A percentile compares a stretch with the other conserved stretches of the same genome.
These are phyloP conservation scores for Notospermus geniculatus DNA, from an alignment of 1,140 invertebrate genomes.

Conservation along the genomic window DNA sequence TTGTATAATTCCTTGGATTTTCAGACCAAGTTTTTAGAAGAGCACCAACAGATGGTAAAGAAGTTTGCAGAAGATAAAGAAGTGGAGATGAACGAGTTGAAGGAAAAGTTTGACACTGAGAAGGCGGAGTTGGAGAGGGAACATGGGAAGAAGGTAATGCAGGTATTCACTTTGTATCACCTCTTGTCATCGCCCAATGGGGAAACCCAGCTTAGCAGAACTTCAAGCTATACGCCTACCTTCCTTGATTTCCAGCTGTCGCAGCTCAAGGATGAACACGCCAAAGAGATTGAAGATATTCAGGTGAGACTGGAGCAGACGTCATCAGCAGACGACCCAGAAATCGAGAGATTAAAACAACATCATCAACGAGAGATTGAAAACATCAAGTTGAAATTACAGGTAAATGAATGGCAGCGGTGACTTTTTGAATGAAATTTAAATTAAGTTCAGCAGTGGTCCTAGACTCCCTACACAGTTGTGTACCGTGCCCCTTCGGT, in stretches of 20 bases:
- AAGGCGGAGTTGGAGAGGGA: conserved; percentile 5
- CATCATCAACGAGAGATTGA: not conserved
- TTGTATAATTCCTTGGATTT: too few relatives aligned
- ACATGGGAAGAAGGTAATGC: not conserved
- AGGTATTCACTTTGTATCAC: not conserved
- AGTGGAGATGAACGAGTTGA: not conserved
- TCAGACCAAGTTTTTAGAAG: conserved; percentile 29
- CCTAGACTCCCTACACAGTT: too few relatives aligned
- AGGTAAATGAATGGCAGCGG: not conserved
- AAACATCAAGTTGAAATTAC: not conserved
- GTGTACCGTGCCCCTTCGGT: too few relatives aligned
- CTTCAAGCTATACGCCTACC: too few relatives aligned
- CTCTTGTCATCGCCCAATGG: too few relatives aligned
- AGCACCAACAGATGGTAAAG: conserved; percentile 34
- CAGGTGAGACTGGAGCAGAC: not conserved
- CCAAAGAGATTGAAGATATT: not conserved
- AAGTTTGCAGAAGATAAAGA: conserved; percentile 30
- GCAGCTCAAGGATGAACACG: not conserved
- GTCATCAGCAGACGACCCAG: not conserved
- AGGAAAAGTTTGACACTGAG: not conserved
- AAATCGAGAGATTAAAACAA: not conserved
- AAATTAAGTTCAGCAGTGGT: too few relatives aligned
- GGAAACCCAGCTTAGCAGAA: too few relatives aligned
- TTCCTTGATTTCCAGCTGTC: not conserved
- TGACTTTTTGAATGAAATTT: too few relatives aligned